phyloP scores from a whole-genome alignment of 1,140 invertebrate species.

The Ganaspis sp. region DNA sequence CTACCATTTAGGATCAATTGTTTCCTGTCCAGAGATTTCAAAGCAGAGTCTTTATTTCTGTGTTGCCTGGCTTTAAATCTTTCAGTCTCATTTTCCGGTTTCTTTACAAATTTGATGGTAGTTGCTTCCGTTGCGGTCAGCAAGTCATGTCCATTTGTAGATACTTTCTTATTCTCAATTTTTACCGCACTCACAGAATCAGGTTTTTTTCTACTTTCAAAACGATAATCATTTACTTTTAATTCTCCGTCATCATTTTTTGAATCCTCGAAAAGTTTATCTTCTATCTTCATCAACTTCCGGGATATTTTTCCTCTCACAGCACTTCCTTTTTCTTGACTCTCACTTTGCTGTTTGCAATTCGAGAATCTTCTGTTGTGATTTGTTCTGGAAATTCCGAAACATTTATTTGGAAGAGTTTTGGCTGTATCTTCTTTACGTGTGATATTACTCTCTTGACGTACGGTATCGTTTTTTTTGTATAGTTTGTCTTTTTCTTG shows the following conservation, averaged over 20 bases:
- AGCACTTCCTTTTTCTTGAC: conserved; percentile 30
- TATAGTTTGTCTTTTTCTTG: not conserved
- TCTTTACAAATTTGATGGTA: conserved; percentile 47
- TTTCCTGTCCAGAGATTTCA: conserved; percentile 55
- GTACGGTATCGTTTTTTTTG: not conserved
- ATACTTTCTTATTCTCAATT: conserved; percentile 33
- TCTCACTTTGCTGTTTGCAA: conserved; percentile 22
- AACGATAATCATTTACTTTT: conserved; percentile 43
- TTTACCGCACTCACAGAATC: conserved; percentile 41
- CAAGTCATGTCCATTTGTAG: conserved; percentile 23
- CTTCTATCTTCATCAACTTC: conserved; percentile 24
- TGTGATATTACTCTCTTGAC: conserved; percentile 11
- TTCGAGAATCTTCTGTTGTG: conserved; percentile 27
- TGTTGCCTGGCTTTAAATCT: conserved; percentile 56
- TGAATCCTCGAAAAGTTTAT: conserved; percentile 38
- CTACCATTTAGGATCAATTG: conserved; percentile 48
- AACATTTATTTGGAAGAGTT: not conserved
- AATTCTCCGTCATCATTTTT: conserved; percentile 45
- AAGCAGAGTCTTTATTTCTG: conserved; percentile 49
- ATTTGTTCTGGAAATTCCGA: conserved; percentile 37
- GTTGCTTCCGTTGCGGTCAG: conserved; percentile 43
- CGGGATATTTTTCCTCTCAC: conserved; percentile 36
- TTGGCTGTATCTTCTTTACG: conserved; percentile 36
- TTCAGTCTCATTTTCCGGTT: conserved; percentile 49
- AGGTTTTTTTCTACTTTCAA: conserved; percentile 34